Conservation (phyloP, 1,140 invertebrate genomes). For the Galendromus occidentalis region DNA sequence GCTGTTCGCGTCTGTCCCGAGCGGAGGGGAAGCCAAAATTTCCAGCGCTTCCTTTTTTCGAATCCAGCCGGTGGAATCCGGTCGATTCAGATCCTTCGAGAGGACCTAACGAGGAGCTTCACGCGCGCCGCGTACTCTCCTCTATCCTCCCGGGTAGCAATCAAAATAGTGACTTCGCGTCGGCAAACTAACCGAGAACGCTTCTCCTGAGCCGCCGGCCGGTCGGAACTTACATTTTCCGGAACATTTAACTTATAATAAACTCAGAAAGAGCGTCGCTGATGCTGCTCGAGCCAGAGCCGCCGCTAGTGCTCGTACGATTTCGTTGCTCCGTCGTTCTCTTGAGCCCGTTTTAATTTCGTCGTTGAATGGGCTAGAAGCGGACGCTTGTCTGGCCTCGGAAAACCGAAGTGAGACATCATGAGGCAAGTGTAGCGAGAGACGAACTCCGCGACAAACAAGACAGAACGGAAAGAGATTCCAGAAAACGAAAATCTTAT, state of each 20-base stretch:
- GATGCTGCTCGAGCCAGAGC: not conserved
- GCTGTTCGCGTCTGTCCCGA: too few relatives aligned
- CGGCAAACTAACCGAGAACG: too few relatives aligned
- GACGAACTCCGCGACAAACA: not conserved
- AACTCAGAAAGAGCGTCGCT: not conserved
- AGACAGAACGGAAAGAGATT: too few relatives aligned
- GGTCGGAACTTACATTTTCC: slow-evolving; percentile 3
- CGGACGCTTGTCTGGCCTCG: not conserved
- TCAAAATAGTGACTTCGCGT: too few relatives aligned
- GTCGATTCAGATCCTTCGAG: too few relatives aligned
- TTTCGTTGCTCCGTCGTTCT: not conserved
- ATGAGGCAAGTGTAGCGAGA: not conserved
- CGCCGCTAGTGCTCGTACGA: not conserved
- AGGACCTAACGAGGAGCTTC: too few relatives aligned
- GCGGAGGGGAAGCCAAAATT: too few relatives aligned
- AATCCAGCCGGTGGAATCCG: too few relatives aligned
- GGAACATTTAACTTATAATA: slow-evolving; percentile 11
- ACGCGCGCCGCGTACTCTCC: too few relatives aligned
- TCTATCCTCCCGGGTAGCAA: too few relatives aligned
- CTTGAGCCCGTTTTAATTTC: not conserved
- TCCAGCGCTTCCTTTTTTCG: too few relatives aligned
- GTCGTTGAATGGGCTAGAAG: not conserved
- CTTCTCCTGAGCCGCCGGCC: not conserved
- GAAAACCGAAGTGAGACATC: not conserved
- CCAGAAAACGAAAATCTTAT: too few relatives aligned